Evolutionary conservation across 1,140 invertebrate species (phyloP).

Genomic region (Macrotrachela quadricornifera): DNA sequence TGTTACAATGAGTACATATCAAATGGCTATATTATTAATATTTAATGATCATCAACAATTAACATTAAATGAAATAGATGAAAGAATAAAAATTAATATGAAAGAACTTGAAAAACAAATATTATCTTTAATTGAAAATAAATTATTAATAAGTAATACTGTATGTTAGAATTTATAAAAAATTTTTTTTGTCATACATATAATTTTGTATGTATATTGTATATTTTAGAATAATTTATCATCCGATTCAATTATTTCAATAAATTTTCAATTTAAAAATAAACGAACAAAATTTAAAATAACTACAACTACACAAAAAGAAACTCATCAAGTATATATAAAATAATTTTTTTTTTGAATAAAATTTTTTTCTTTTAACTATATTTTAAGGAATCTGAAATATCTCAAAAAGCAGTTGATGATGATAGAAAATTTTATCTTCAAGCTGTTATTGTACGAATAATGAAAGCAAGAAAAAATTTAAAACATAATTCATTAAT

Average conservation of each 20-base stretch:
- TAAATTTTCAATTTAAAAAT: slow-evolving; percentile 68
- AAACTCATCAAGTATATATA: slow-evolving; percentile 44
- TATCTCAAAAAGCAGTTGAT: slow-evolving; percentile 48
- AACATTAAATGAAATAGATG: slow-evolving; percentile 46
- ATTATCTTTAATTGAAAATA: slow-evolving; percentile 56
- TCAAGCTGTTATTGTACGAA: slow-evolving; percentile 81
- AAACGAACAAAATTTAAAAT: slow-evolving; percentile 81
- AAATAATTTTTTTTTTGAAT: no score
- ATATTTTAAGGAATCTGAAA: not conserved
- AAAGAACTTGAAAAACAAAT: slow-evolving; percentile 62
- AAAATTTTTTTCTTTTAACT: no score
- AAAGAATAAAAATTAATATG: slow-evolving; percentile 47
- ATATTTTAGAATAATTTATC: slow-evolving; percentile 28
- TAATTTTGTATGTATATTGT: not conserved
- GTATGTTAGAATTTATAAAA: not conserved
- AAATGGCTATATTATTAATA: slow-evolving; percentile 70
- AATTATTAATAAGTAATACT: slow-evolving; percentile 37
- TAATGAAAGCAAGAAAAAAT: slow-evolving; percentile 68
- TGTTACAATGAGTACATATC: slow-evolving; percentile 68
- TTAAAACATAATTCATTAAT: slow-evolving; percentile 75
- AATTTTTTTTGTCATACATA: not conserved
- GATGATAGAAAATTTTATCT: slow-evolving; percentile 91
- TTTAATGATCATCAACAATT: slow-evolving; percentile 57
- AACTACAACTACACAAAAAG: slow-evolving; percentile 57
- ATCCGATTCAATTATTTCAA: slow-evolving; percentile 36